phyloP scores from a whole-genome alignment of 1,140 invertebrate genomes.

The Caenorhabditis latens region DNA sequence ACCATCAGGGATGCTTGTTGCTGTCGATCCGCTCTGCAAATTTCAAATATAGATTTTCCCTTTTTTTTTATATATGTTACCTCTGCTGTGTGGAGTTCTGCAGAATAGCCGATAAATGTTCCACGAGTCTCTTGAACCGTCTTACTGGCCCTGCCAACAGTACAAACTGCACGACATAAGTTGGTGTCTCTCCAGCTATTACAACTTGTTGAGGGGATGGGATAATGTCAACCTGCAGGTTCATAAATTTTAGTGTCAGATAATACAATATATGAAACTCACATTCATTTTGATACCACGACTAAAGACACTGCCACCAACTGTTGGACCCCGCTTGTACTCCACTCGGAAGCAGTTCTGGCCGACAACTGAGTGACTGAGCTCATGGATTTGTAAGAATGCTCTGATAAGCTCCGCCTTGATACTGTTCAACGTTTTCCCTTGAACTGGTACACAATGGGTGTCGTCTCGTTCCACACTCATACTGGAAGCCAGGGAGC shows the following conservation, averaged over 20 bases:
- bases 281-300: constrained; percentile 77
- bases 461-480: constrained; percentile 96
- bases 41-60: too few relatives aligned
- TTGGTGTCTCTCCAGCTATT: constrained; percentile 70
- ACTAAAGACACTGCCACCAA: constrained; percentile 75
- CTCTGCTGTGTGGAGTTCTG: constrained; percentile 72
- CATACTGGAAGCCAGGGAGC: constrained; percentile 84
- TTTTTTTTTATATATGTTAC: constrained; percentile 15
- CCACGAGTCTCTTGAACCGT: constrained; percentile 73
- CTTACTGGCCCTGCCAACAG: constrained; percentile 73
- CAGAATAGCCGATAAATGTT: constrained; percentile 72
- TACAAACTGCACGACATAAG: constrained; percentile 75
- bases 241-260: too few relatives aligned
- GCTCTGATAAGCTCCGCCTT: constrained; percentile 98
- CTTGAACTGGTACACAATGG: constrained; percentile 93
- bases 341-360: constrained; percentile 98
- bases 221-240: constrained; percentile 72
- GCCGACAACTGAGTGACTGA: constrained; percentile 97
- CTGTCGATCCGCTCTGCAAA: constrained; percentile 64
- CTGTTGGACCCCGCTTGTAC: constrained; percentile 91
- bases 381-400: constrained; percentile 93
- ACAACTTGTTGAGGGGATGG: constrained; percentile 69
- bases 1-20: constrained; percentile 71
- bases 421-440: constrained; percentile 92
- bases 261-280: not conserved